Evolutionary conservation across 2,113 vertebrate genomes (phyloP).

Genomic region (Eolophus roseicapilla): DNA sequence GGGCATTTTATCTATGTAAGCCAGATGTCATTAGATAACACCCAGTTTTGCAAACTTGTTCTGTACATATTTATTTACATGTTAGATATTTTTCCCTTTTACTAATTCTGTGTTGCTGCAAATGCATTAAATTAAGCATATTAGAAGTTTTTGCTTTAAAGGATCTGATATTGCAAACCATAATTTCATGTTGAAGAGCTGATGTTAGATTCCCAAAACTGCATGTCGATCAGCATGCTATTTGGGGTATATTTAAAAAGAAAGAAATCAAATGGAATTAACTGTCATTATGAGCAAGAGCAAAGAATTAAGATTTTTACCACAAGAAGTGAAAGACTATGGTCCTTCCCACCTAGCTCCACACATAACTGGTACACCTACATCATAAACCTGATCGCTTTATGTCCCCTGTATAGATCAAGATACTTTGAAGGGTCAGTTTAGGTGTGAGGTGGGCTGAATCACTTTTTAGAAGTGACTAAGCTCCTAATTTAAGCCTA

Average conservation of each 20-base stretch:
- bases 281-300: neutral
- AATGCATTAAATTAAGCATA: neutral
- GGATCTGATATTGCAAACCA: neutral
- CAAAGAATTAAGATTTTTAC: neutral
- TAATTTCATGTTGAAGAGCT: neutral
- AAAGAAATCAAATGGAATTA: constrained; percentile 21
- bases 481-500: neutral
- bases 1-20: neutral
- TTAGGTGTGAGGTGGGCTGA: neutral
- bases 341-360: neutral
- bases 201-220: neutral
- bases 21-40: neutral
- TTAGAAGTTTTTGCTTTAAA: neutral
- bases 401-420: neutral
- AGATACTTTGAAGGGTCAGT: neutral
- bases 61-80: neutral
- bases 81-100: neutral
- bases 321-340: neutral
- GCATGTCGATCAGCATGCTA: neutral
- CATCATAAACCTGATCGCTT: neutral
- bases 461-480: neutral
- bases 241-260: neutral
- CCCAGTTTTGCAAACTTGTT: neutral
- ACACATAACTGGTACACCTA: neutral
- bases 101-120: neutral